Evolutionary conservation across 2,888 invertebrate genomes (phyloP), one percentile per base, ranked within the genome.

Genomic region (Acleris emargana): DNA sequence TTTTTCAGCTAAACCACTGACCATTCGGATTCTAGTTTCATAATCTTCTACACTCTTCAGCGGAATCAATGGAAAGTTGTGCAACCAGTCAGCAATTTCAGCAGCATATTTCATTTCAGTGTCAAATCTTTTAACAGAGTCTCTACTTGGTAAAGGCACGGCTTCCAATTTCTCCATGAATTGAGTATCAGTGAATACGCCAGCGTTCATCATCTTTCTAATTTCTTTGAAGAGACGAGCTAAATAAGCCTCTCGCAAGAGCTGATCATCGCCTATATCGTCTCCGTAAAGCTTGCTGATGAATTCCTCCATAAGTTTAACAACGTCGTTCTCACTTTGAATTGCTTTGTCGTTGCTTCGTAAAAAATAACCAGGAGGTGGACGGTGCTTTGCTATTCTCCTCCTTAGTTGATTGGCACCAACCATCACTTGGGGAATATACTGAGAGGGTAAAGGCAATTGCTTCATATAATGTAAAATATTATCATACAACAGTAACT

Each of bases 81-180:
- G 81, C 43, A 88, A 66, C 87, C 87, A 88, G 28, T 85, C 81
- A 25, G 79, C 73, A 68, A 88, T 85, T 73, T 87, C 84, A 72
- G 81, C 80, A 0, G 79, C 78, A 55, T 84, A 86, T 60, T 72
- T 68, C 2, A 87, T 72, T 69, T 86, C 80, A 28, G 74, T 69
- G 13, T 72, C 73, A 68, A 84, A 80, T 60, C 75, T 67, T 52
- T 70, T 72, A 0, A 82, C 69, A 38, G 77, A 73, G 68, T 81
- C 76, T 18, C 79, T 72, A 22, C 67, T 71, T 43, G 82, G 78
- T 38, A 78, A 58, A 5, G 80, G 72, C 16, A 79, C 71, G 9
- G 68, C 55, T 43, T 71, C 68, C 20, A 84, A 69, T 59, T 72
- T 78, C 18, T 77, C 73, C 67, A 81, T 79, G n/a, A 81, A 69